phyloP scores from a whole-genome alignment of 1,140 invertebrate species.

The Neodiprion virginianus region DNA sequence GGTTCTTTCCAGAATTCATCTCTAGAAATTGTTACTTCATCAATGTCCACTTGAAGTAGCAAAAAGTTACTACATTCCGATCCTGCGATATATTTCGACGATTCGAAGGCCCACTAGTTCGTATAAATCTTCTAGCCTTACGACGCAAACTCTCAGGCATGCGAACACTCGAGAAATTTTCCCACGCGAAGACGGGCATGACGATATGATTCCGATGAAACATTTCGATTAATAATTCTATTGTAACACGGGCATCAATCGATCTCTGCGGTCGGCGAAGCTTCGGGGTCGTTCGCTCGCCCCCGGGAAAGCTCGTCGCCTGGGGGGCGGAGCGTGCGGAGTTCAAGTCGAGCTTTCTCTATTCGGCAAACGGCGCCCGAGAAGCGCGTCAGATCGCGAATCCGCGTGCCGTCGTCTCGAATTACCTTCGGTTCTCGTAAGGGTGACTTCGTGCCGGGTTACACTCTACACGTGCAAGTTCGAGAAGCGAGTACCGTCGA shows the following conservation, averaged over 20 bases:
- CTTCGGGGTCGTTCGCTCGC: background rate
- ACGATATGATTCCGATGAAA: background rate
- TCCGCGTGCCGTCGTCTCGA: constrained; percentile 6
- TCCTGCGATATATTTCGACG: too few relatives aligned
- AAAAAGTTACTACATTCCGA: too few relatives aligned
- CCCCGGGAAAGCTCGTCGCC: background rate
- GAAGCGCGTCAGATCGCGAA: constrained; percentile 1
- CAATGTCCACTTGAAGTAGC: too few relatives aligned
- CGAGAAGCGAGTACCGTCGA: background rate
- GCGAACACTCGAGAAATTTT: too few relatives aligned
- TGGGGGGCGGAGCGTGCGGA: background rate
- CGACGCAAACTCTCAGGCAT: too few relatives aligned
- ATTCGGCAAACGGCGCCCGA: background rate
- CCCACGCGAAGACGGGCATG: background rate
- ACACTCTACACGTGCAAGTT: background rate
- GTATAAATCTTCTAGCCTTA: too few relatives aligned
- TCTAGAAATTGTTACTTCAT: too few relatives aligned
- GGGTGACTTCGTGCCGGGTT: background rate
- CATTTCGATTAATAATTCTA: constrained; percentile 3
- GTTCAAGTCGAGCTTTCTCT: constrained; percentile 4
- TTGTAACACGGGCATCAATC: background rate
- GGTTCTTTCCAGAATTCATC: too few relatives aligned
- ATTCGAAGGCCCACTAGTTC: too few relatives aligned
- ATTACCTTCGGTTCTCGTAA: background rate
- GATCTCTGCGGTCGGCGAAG: background rate